Evolutionary conservation across 2,113 vertebrate genomes (phyloP).

Genomic region (Jaculus jaculus): DNA sequence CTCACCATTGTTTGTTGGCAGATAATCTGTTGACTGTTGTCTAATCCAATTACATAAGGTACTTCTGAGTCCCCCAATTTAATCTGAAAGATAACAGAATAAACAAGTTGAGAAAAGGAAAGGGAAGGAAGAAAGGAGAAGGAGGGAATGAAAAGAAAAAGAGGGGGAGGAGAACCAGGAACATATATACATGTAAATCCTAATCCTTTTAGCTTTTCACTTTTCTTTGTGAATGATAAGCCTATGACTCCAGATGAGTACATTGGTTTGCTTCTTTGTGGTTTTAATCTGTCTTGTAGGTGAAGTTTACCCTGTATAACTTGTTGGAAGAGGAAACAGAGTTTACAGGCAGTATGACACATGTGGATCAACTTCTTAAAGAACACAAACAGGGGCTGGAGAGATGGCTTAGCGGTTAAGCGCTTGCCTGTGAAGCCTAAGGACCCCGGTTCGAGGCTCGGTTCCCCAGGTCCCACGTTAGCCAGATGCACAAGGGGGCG

Average conservation of each 20-base stretch:
- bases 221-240: neutral
- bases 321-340: slow-evolving; percentile 86
- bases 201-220: neutral
- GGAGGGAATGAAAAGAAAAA: neutral
- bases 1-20: slow-evolving; percentile 28
- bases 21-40: neutral
- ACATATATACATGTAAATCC: neutral
- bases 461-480: no score
- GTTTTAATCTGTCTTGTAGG: slow-evolving; percentile 80
- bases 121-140: no score
- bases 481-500: no score
- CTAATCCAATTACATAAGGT: neutral
- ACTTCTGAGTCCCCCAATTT: neutral
- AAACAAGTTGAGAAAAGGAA: no score
- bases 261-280: neutral
- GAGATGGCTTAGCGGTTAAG: no score
- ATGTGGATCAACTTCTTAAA: slow-evolving; percentile 89
- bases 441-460: no score
- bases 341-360: slow-evolving; percentile 86
- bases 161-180: no score
- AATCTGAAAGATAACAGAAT: neutral
- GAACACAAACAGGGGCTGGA: slow-evolving; percentile 90
- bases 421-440: no score
- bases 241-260: neutral
- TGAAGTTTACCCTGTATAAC: slow-evolving; percentile 90